Evolutionary conservation across 2,113 vertebrate species (phyloP).

Genomic region (Crotalus horridus): DNA sequence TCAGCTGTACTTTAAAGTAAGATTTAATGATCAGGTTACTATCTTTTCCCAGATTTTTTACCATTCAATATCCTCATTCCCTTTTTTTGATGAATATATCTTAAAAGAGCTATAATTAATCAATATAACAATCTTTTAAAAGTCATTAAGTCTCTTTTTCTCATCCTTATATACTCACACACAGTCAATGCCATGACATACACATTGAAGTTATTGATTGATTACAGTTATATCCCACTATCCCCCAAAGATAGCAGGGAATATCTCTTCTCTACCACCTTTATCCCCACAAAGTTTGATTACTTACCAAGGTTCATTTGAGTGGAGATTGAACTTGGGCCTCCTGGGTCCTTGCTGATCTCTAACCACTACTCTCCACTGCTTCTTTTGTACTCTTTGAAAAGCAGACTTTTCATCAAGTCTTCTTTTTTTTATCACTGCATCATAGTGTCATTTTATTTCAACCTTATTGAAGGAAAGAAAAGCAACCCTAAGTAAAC

Average conservation of each 20-base stretch:
- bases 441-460: conserved; percentile 45
- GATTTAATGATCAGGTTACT: background rate
- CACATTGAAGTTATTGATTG: background rate
- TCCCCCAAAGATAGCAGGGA: background rate
- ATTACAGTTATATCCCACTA: background rate
- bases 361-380: background rate
- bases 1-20: background rate
- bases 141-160: conserved; percentile 3
- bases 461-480: conserved; percentile 37
- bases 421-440: conserved; percentile 23
- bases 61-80: background rate
- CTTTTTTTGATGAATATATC: conserved; percentile 14
- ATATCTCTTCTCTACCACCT: background rate
- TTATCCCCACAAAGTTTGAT: background rate
- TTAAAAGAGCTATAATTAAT: background rate
- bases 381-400: background rate
- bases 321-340: background rate
- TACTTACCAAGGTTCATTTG: background rate
- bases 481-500: conserved; percentile 40
- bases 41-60: conserved; percentile 10
- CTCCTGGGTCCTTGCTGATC: background rate
- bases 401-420: conserved; percentile 23
- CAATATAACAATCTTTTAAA: conserved; percentile 22
- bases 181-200: background rate
- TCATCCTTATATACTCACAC: background rate